A percentile compares a stretch with the other conserved stretches of the same genome.
phyloP scores from a whole-genome alignment of 2,113 vertebrate species.

The Scophthalmus maximus region DNA sequence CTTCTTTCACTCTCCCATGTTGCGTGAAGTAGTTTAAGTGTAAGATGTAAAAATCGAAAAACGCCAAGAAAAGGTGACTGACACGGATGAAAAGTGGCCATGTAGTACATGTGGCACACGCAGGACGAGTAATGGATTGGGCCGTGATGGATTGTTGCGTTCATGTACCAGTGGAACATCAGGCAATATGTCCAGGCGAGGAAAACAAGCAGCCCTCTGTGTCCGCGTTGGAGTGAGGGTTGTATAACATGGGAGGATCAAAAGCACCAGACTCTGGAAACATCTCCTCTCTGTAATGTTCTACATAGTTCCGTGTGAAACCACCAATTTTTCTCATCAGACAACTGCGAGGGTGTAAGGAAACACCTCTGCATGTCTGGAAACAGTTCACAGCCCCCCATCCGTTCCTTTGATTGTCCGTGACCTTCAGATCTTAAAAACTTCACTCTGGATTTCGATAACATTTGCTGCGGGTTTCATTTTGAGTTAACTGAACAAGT shows the following conservation, averaged over 20 bases:
- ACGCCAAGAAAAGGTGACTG: not conserved
- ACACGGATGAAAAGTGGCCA: not conserved
- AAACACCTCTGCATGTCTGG: not conserved
- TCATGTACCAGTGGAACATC: conserved; percentile 29
- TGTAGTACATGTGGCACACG: no score
- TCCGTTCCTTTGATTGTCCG: not conserved
- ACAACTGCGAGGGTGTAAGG: conserved; percentile 9
- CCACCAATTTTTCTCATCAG: conserved; percentile 31
- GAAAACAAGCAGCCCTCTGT: conserved; percentile 47
- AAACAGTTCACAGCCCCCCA: not conserved
- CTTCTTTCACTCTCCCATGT: not conserved
- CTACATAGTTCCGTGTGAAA: not conserved
- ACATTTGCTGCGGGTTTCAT: no score
- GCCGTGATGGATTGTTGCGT: conserved; percentile 34
- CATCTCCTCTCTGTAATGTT: conserved; percentile 37
- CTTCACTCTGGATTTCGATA: not conserved
- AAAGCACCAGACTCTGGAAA: conserved; percentile 12
- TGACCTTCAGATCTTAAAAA: not conserved
- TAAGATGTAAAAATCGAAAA: not conserved
- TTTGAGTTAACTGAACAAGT: not conserved
- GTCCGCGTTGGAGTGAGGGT: conserved; percentile 22
- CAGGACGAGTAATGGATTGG: conserved; percentile 20
- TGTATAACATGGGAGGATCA: conserved; percentile 29
- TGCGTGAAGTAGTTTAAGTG: not conserved
- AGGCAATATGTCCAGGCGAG: conserved; percentile 32